Evolutionary conservation across 2,113 vertebrate genomes (phyloP).

Genomic region (Rhodinocichla rosea): DNA sequence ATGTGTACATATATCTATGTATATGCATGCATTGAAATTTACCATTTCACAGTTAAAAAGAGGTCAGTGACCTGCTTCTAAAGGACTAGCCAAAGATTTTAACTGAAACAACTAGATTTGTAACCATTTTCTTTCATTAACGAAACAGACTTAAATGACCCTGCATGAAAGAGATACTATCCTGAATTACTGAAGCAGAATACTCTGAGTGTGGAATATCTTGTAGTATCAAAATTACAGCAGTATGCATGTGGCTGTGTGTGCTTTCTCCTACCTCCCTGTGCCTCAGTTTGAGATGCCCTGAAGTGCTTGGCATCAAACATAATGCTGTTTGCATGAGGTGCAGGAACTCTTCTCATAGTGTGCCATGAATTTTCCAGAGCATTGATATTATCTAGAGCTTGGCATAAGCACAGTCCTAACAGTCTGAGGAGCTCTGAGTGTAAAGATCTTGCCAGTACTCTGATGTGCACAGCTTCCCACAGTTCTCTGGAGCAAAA

Average conservation of each 20-base stretch:
- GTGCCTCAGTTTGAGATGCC: not conserved
- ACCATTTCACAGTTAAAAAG: not conserved
- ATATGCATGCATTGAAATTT: not conserved
- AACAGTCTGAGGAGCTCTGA: not conserved
- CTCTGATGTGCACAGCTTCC: not conserved
- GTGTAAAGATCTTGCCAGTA: not conserved
- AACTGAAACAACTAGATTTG: not conserved
- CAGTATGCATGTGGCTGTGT: too few species aligned
- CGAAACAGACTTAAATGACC: not conserved
- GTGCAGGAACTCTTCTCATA: not conserved
- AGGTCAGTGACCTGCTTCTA: not conserved
- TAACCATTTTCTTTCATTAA: not conserved
- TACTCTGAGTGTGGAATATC: not conserved
- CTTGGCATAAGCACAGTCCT: not conserved
- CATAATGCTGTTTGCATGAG: not conserved
- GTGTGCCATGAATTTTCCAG: not conserved
- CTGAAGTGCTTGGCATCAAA: not conserved
- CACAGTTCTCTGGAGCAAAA: not conserved
- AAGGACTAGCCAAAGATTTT: not conserved
- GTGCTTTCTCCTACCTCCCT: not conserved
- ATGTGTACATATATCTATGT: not conserved
- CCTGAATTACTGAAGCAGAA: not conserved
- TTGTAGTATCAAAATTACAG: not conserved
- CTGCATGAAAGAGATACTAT: not conserved
- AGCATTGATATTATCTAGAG: not conserved